These are phyloP conservation scores for Drosophila ananassae DNA, from an alignment of 1,140 invertebrate genomes.

Conservation along the genomic window DNA sequence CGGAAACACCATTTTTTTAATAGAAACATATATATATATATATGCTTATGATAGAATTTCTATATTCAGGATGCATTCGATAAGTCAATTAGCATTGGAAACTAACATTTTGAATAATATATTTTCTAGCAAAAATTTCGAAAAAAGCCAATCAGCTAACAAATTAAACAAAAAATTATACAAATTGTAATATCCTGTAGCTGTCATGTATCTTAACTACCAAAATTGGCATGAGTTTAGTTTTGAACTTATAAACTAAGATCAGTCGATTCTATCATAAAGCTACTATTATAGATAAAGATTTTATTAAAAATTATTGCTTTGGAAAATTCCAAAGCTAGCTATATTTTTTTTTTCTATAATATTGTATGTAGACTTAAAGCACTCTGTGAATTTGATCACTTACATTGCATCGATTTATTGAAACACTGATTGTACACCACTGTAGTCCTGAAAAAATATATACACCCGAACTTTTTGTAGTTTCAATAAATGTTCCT, in stretches of 20 bases:
- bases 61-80: neutral
- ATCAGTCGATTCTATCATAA: neutral
- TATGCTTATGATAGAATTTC: neutral
- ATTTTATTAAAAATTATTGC: neutral
- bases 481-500: constrained; percentile 27
- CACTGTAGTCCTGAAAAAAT: constrained; percentile 38
- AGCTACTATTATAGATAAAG: neutral
- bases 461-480: constrained; percentile 44
- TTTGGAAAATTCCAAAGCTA: neutral
- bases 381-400: constrained; percentile 52
- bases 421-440: constrained; percentile 45
- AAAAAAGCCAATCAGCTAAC: no score
- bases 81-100: neutral
- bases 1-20: neutral
- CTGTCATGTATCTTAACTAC: neutral
- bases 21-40: neutral
- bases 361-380: constrained; percentile 18
- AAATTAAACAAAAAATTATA: neutral
- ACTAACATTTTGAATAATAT: neutral
- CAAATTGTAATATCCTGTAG: neutral
- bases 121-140: neutral
- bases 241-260: neutral
- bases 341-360: neutral
- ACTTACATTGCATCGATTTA: constrained; percentile 56
- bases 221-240: neutral